Base-by-base conservation (phyloP, 1,140 invertebrate species). In the Drosophila micromelanica region DNA sequence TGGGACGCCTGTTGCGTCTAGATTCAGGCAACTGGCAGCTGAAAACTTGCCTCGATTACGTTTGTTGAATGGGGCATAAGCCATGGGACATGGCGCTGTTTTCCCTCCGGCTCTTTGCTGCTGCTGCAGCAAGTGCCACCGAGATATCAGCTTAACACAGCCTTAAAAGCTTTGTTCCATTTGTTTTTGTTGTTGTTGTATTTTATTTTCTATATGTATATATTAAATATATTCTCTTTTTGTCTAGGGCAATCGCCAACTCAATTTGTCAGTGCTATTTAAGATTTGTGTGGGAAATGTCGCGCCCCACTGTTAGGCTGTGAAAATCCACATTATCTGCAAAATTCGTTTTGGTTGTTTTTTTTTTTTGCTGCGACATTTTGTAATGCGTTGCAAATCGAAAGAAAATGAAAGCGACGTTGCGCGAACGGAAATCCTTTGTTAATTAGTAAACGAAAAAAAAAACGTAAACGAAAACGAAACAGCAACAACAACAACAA, bases 341-440 rank as follows among this genome's bases (percentile, higher is more conserved):
- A 3, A 23, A 23, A 23, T 23, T 23, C 71, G 40, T 46, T 45
- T 20, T 64, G n/a, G n/a, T 40, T 42, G 5, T 15, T 74, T 77
- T 85, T 73, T 61, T 77, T 85, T 86, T 84, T 64, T 77, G 68
- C 64, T 55, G 38, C 52, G 73, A 84, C 80, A 76, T 85, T 80
- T 74, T 73, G 78, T 85, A 87, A 87, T 85, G 82, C 81, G 82
- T 85, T 54, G 81, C 78, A 81, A 85, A 85, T 85, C 78, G 82
- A 81, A 87, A 85, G 61, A 65, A 62, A 75, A 71, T 78, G 67
- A 73, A 60, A 75, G 64, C 76, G 67, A 55, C 69, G 59, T 86
- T 80, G 77, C 52, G 82, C 78, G 87, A 87, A 75, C 81, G 77
- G 46, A 65, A 85, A 87, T 78, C 75, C 79, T 78, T 85, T 81